These are phyloP conservation scores for Xanthorhoe spadicearia DNA, from an alignment of 2,888 invertebrate genomes.

Conservation along the genomic window DNA sequence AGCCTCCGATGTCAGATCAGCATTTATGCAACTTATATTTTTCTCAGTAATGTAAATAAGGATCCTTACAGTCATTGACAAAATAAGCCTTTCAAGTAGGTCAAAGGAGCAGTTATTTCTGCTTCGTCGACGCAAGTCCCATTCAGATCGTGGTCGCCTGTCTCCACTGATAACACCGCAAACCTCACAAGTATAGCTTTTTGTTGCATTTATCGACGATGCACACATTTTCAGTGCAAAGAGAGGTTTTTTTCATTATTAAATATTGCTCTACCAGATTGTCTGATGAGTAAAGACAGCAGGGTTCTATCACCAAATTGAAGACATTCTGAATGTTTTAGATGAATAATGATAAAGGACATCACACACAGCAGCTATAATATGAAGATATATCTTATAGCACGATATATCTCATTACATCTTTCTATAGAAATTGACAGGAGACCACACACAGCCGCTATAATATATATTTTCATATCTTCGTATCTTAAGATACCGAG, in stretches of 20 bases:
- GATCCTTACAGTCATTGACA: not conserved
- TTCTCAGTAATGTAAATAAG: not conserved
- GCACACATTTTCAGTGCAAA: conserved; percentile 14
- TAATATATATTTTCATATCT: no score
- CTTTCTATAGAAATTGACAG: no score
- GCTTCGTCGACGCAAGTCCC: conserved; percentile 6
- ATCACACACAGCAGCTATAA: no score
- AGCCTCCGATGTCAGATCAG: not conserved
- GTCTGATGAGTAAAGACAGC: no score
- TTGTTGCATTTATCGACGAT: conserved; percentile 17
- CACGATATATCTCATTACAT: no score
- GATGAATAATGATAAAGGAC: no score
- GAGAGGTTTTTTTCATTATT: no score
- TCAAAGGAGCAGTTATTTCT: conserved; percentile 14
- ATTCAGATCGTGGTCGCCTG: conserved; percentile 15
- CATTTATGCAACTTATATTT: not conserved
- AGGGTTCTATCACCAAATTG: no score
- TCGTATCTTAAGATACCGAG: no score
- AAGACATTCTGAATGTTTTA: no score
- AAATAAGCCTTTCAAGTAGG: not conserved
- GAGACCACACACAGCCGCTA: no score
- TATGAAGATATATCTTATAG: no score
- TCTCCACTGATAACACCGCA: conserved; percentile 6
- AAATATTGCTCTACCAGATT: not conserved
- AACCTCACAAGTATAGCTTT: conserved; percentile 15